Evolutionary conservation across 2,797 vertebrate genomes (phyloP).

Genomic region (Eremophila alpestris): DNA sequence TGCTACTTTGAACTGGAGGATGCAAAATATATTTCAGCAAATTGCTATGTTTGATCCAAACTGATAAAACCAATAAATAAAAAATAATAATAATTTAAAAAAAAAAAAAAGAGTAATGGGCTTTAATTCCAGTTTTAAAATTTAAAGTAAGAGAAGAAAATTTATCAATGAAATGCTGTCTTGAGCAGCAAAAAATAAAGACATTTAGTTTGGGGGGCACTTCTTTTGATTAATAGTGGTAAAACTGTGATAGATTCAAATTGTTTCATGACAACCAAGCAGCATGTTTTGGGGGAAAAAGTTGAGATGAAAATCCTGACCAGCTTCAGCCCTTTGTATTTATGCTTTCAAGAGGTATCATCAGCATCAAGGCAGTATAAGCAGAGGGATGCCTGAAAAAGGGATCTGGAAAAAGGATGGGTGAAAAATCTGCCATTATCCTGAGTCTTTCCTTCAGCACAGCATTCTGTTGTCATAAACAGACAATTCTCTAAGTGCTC

Average conservation of each 20-base stretch:
- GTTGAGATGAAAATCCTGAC: not conserved
- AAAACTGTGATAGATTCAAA: not conserved
- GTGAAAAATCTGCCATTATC: not conserved
- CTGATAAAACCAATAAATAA: not conserved
- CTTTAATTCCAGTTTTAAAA: not conserved
- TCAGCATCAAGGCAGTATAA: not conserved
- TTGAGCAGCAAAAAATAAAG: not conserved
- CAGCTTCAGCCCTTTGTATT: not conserved
- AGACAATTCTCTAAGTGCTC: not conserved
- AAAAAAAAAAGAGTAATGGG: not conserved
- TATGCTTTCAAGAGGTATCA: not conserved
- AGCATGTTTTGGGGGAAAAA: not conserved
- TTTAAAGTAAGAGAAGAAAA: not conserved
- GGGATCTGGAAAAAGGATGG: not conserved
- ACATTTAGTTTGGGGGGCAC: fast-evolving
- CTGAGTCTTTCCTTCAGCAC: not conserved
- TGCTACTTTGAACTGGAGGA: not conserved
- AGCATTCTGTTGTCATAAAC: not conserved
- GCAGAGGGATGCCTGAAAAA: not conserved
- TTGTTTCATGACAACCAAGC: not conserved
- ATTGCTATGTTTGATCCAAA: not conserved
- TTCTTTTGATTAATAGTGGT: not conserved
- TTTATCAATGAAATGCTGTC: not conserved
- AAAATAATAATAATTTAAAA: not conserved
- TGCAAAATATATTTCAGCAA: not conserved